Conservation (phyloP, 1,140 invertebrate genomes). For the Lordiphosa collinella region DNA sequence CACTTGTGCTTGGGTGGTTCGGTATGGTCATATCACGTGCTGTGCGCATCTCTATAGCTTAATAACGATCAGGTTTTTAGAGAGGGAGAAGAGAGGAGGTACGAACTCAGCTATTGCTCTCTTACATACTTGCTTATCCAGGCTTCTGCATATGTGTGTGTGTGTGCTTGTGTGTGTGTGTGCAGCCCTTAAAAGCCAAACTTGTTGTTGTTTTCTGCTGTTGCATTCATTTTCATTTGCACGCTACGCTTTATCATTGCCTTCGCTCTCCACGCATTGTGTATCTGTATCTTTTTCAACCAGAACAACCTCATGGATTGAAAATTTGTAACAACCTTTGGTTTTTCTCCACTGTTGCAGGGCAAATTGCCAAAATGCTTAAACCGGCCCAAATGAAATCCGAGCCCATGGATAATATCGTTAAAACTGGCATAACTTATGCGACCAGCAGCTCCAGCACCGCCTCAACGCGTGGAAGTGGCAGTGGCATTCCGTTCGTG, state of each 20-base stretch:
- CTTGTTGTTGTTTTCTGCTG: conserved; percentile 9
- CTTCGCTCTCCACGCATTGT: conserved; percentile 18
- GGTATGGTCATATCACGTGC: too few species aligned
- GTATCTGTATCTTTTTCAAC: conserved; percentile 19
- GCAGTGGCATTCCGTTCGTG: conserved; percentile 39
- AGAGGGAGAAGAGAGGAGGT: neutral
- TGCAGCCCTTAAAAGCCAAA: conserved; percentile 34
- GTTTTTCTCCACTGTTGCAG: conserved; percentile 30
- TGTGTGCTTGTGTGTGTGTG: conserved; percentile 10
- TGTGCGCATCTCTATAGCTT: conserved; percentile 29
- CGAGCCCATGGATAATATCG: conserved; percentile 37
- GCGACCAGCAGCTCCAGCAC: conserved; percentile 37
- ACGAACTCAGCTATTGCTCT: neutral
- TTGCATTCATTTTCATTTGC: conserved; percentile 35
- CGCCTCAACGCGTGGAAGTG: conserved; percentile 23
- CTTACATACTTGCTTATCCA: conserved; percentile 23
- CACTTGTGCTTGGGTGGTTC: too few species aligned
- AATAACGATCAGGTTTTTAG: conserved; percentile 38
- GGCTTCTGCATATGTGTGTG: conserved; percentile 5
- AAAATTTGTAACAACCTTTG: conserved; percentile 1
- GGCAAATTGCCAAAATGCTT: conserved; percentile 67
- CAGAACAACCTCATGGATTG: conserved; percentile 9
- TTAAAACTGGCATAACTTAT: conserved; percentile 45
- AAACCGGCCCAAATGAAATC: conserved; percentile 65
- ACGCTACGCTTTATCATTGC: conserved; percentile 17